Conservation (phyloP, 2,113 vertebrate species). For the Globicephala melas region DNA sequence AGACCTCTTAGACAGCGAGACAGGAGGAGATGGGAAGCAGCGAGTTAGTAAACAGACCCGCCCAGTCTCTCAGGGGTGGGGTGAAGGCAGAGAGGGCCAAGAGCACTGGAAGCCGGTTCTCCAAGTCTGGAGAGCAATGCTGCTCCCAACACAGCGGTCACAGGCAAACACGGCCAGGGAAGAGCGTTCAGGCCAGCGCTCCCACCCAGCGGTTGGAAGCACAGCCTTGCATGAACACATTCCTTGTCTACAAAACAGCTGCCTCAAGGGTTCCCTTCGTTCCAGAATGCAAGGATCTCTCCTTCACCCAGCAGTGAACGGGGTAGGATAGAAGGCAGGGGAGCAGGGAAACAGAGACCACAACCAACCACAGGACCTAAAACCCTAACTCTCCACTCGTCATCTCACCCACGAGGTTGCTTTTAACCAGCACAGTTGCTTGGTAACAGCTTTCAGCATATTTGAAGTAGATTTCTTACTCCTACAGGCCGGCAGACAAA, state of each 20-base stretch:
- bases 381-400: not conserved
- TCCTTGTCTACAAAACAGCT: not conserved
- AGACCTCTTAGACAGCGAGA: not conserved
- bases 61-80: no score
- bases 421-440: not conserved
- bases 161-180: no score
- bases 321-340: no score
- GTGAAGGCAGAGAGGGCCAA: not conserved
- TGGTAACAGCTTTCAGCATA: not conserved
- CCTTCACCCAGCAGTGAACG: not conserved
- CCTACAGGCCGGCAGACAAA: not conserved
- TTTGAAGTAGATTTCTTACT: not conserved
- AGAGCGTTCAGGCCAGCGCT: accelerated
- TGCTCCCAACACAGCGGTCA: not conserved
- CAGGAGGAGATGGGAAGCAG: not conserved
- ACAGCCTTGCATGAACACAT: accelerated
- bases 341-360: no score
- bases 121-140: not conserved
- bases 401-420: not conserved
- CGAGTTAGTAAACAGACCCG: not conserved
- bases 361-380: not conserved
- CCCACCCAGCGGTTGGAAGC: no score
- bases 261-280: not conserved
- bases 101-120: no score
- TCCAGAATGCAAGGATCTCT: not conserved